Percentiles rank a stretch among this genome's conserved stretches.
These are phyloP conservation scores for Strigamia crassipes DNA, from an alignment of 2,888 invertebrate genomes.

Conservation along the genomic window DNA sequence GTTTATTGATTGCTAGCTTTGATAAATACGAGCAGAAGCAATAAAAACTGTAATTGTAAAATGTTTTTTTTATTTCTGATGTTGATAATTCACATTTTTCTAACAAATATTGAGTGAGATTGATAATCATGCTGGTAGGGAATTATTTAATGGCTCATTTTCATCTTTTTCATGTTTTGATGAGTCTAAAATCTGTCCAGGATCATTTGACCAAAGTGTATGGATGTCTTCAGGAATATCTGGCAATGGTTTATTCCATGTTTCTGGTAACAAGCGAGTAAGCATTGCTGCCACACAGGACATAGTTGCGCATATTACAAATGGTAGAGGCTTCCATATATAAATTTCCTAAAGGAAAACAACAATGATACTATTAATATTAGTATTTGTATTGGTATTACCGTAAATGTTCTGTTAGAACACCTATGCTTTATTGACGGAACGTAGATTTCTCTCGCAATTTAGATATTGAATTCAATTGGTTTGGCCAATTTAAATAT, in stretches of 20 bases:
- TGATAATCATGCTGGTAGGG: background rate
- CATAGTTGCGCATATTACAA: background rate
- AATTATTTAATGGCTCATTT: background rate
- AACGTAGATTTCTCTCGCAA: too few relatives aligned
- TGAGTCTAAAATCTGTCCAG: background rate
- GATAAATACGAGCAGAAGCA: background rate
- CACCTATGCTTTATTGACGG: too few relatives aligned
- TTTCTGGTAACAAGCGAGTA: conserved; percentile 39
- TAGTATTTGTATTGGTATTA: too few relatives aligned
- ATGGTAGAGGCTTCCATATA: conserved; percentile 1
- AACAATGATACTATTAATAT: background rate
- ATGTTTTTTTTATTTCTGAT: too few relatives aligned
- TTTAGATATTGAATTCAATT: too few relatives aligned
- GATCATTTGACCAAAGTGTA: conserved; percentile 12
- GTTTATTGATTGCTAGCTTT: conserved; percentile 6
- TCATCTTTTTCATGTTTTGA: background rate
- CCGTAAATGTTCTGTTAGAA: too few relatives aligned
- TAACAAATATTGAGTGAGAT: background rate
- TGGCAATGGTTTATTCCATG: conserved; percentile 39
- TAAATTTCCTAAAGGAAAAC: background rate
- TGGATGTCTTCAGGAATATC: conserved; percentile 43
- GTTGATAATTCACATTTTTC: too few relatives aligned
- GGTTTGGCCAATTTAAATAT: too few relatives aligned
- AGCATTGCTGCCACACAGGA: background rate
- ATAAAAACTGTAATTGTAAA: too few relatives aligned